Percentiles rank a stretch among this genome's conserved stretches.
Evolutionary conservation across 2,888 invertebrate species (phyloP).

Genomic region (Nomada ruficornis): DNA sequence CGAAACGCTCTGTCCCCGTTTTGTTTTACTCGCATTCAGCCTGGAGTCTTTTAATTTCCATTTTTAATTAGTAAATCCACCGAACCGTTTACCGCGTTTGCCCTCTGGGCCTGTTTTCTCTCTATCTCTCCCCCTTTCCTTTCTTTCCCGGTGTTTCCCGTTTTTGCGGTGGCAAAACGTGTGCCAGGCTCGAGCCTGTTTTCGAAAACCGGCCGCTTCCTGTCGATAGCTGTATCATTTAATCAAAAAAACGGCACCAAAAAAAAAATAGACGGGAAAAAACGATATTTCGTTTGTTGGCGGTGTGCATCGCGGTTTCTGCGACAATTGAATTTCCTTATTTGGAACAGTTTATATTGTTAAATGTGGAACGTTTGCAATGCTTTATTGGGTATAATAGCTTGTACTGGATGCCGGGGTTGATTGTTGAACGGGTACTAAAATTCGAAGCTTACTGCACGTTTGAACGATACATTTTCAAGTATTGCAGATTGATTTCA

Average conservation of each 20-base stretch:
- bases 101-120: slow-evolving; percentile 47
- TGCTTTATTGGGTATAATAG: neutral
- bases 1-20: slow-evolving; percentile 12
- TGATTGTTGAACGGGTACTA: neutral
- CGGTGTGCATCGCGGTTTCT: slow-evolving; percentile 21
- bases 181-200: slow-evolving; percentile 30
- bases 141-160: slow-evolving; percentile 32
- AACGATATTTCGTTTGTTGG: slow-evolving; percentile 6
- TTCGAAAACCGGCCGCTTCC: slow-evolving; percentile 50
- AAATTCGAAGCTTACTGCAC: no score
- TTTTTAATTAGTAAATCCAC: slow-evolving; percentile 72
- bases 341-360: slow-evolving; percentile 3
- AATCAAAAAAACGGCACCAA: slow-evolving; percentile 47
- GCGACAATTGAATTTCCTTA: slow-evolving; percentile 45
- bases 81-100: slow-evolving; percentile 62
- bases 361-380: slow-evolving; percentile 1
- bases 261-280: slow-evolving; percentile 27
- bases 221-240: slow-evolving; percentile 51
- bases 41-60: slow-evolving; percentile 68
- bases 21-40: slow-evolving; percentile 27
- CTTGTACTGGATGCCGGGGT: neutral
- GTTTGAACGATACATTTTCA: no score
- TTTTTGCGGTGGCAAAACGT: slow-evolving; percentile 48
- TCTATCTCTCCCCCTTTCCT: slow-evolving; percentile 9
- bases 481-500: no score